Evolutionary conservation across 2,797 vertebrate genomes (phyloP).

Genomic region (Microctenopoma steveboyesi): DNA sequence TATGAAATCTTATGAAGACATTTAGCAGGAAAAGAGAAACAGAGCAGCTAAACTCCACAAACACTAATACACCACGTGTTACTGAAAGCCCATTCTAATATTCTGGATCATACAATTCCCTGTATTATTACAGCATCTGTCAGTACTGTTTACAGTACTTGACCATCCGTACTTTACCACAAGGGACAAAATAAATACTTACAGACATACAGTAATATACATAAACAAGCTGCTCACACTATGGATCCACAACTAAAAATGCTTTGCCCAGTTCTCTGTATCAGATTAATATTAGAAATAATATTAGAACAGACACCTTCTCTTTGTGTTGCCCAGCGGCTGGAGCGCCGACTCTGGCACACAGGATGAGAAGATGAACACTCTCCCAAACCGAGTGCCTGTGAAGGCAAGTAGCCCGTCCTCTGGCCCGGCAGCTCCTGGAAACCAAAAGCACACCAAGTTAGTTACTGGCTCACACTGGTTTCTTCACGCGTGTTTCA

Average conservation of each 20-base stretch:
- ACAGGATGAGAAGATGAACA: conserved; percentile 48
- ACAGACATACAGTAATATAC: too few species aligned
- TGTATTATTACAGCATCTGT: background rate
- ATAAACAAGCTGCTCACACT: too few species aligned
- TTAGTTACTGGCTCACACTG: background rate
- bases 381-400: conserved; percentile 55
- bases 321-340: conserved; percentile 61
- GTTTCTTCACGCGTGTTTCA: too few species aligned
- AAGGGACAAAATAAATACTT: too few species aligned
- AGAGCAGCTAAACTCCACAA: background rate
- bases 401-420: conserved; percentile 53
- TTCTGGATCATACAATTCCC: background rate
- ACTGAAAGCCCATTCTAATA: conserved; percentile 1
- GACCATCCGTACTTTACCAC: too few species aligned
- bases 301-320: conserved; percentile 57
- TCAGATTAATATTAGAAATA: background rate
- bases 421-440: conserved; percentile 61
- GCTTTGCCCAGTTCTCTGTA: background rate
- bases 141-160: background rate
- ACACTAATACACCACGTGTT: background rate
- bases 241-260: background rate
- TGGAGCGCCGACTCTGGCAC: conserved; percentile 58
- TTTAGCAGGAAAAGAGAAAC: background rate
- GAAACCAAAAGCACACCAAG: conserved; percentile 9
- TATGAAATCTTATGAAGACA: background rate